Evolutionary conservation across 2,888 invertebrate genomes (phyloP).

Genomic region (Brenthis ino): DNA sequence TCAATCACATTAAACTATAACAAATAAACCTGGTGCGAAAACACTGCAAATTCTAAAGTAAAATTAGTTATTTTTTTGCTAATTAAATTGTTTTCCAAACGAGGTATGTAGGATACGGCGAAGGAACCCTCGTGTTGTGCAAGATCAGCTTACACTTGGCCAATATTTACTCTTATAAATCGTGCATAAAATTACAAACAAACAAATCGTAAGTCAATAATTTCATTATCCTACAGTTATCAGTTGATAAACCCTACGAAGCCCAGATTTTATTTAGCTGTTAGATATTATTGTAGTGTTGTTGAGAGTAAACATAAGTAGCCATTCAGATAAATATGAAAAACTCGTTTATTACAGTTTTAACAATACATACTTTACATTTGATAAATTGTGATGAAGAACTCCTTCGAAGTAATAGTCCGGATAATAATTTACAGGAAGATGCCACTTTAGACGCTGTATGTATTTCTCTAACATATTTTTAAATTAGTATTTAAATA

Average conservation of each 20-base stretch:
- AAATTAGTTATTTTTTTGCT: too few relatives aligned
- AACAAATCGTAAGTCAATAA: background rate
- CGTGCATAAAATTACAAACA: background rate
- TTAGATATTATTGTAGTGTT: background rate
- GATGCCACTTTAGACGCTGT: slow-evolving; percentile 71
- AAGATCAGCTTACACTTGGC: too few relatives aligned
- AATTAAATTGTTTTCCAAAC: too few relatives aligned
- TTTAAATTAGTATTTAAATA: too few relatives aligned
- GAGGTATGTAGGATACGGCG: too few relatives aligned
- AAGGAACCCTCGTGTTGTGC: too few relatives aligned
- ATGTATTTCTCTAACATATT: slow-evolving; percentile 43
- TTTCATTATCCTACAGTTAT: slow-evolving; percentile 3
- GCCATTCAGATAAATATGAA: background rate
- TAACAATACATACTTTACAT: background rate
- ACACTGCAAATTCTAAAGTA: too few relatives aligned
- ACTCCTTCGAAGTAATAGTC: slow-evolving; percentile 1
- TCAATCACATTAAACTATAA: too few relatives aligned
- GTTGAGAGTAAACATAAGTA: slow-evolving; percentile 1
- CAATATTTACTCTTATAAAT: too few relatives aligned
- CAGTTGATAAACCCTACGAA: slow-evolving; percentile 18
- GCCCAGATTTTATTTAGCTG: background rate
- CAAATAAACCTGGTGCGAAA: too few relatives aligned
- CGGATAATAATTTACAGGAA: slow-evolving; percentile 46
- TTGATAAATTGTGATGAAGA: slow-evolving; percentile 10
- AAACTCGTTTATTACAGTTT: background rate